Base-by-base conservation (phyloP, 2,797 vertebrate genomes). In the Neosilurus hyrtlii region DNA sequence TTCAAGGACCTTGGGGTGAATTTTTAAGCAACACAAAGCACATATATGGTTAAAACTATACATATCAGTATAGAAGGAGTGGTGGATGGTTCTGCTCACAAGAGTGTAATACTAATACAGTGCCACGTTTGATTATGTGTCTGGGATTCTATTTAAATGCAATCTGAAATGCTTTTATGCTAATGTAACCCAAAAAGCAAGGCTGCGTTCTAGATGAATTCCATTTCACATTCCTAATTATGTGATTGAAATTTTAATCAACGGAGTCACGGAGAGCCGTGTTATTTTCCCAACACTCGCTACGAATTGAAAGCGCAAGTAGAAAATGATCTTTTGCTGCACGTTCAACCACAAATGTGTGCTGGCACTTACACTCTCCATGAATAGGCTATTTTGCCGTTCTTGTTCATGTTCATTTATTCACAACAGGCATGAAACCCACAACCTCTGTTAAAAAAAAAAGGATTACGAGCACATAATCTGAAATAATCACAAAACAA, bases 131-230 rank as follows among this genome's bases (percentile, higher is more conserved):
- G 56, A 75, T 75, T 35, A 18, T n/a, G 56, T 37, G 52, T 35
- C 72, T 37, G 20, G 57, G 75, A 43, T 63, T 49, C 43, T 62
- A 49, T 24, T 62, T 49, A 62, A 62, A 77, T 16, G 57, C 35
- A 62, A 77, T 77, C 59, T 11, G 57, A 77, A 62, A 77, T 62
- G 56, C 75, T 62, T 62, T 77, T 16, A 62, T 77, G 57, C 16
- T 77, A 49, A 77, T 63, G 57, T 26, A 51, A 62, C 7, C 37
- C 57, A 63, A 63, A 77, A 62, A 49, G 9, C 75, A 49, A n/a
- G 59, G 14, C 35, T 61, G 73, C 4, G 20, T 63, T 24, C 8
- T 10, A 49, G 37, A 62, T 62, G 37, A 77, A 63, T n/a, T 61
- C 56, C 22, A 26, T 77, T 62, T 77, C 74, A 43, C 74, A 62